Evolutionary conservation across 2,113 vertebrate species (phyloP).

Genomic region (Myrmecobius fasciatus): DNA sequence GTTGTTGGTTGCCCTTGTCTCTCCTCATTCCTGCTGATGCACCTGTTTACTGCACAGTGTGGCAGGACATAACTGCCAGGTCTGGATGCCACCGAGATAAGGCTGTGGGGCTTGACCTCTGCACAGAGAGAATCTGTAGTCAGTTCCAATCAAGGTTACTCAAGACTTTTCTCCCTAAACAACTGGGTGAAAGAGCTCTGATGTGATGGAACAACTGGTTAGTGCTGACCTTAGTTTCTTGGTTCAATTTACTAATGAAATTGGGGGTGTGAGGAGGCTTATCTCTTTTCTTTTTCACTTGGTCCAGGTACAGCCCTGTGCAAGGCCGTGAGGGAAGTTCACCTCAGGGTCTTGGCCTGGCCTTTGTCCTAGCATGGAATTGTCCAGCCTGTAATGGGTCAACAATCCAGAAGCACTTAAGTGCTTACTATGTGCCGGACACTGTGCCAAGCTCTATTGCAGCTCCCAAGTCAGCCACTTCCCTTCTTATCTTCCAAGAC

Average conservation of each 20-base stretch:
- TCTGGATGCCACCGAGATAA: conserved; percentile 76
- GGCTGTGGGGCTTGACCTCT: conserved; percentile 79
- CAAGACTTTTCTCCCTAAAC: conserved; percentile 78
- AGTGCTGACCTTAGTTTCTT: conserved; percentile 63
- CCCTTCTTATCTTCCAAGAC: conserved; percentile 60
- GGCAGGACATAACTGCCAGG: conserved; percentile 81
- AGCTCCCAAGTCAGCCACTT: conserved; percentile 47
- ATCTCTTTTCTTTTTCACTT: conserved; percentile 70
- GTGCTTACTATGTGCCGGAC: neutral
- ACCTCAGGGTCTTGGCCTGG: conserved; percentile 53
- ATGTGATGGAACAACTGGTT: conserved; percentile 72
- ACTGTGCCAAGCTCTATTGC: neutral
- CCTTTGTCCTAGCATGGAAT: conserved; percentile 21
- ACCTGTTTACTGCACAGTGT: conserved; percentile 80
- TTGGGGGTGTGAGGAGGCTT: conserved; percentile 44
- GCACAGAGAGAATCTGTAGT: conserved; percentile 68
- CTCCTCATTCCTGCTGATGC: conserved; percentile 61
- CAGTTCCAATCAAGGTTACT: conserved; percentile 63
- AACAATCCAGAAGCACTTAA: neutral
- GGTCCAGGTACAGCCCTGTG: conserved; percentile 81
- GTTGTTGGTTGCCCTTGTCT: conserved; percentile 56
- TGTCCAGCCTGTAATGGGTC: neutral
- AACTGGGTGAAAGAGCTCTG: conserved; percentile 65
- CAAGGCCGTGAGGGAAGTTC: conserved; percentile 76
- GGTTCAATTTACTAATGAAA: conserved; percentile 66